Percentiles rank a stretch among this genome's conserved stretches.
Conservation (phyloP, 2,888 invertebrate species). For the Epirrhoe alternata region DNA sequence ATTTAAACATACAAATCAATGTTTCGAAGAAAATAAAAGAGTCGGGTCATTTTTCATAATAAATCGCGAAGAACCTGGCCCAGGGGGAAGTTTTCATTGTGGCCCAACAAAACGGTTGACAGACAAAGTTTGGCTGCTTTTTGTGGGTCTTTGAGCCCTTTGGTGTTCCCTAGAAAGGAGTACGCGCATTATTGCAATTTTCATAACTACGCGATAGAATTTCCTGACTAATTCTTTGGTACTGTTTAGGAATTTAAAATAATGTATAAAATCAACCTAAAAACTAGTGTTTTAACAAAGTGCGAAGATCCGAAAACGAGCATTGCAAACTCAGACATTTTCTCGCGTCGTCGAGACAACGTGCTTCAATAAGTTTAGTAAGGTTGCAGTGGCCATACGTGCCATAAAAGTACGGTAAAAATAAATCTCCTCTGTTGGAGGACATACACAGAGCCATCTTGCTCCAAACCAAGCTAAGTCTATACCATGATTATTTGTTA, state of each 20-base stretch:
- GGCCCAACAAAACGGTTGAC: slow-evolving; percentile 60
- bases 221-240: background rate
- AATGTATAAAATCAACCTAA: too few relatives aligned
- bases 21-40: slow-evolving; percentile 49
- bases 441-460: too few relatives aligned
- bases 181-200: slow-evolving; percentile 41
- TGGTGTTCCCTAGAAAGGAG: slow-evolving; percentile 44
- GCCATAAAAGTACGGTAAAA: too few relatives aligned
- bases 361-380: too few relatives aligned
- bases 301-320: too few relatives aligned
- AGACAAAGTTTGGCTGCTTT: slow-evolving; percentile 70
- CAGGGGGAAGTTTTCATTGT: slow-evolving; percentile 64
- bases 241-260: background rate
- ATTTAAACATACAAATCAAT: slow-evolving; percentile 54
- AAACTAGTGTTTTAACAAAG: too few relatives aligned
- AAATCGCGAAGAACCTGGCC: slow-evolving; percentile 60
- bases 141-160: slow-evolving; percentile 58
- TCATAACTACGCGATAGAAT: background rate
- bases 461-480: too few relatives aligned
- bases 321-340: too few relatives aligned
- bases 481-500: too few relatives aligned
- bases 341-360: too few relatives aligned
- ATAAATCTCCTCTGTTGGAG: too few relatives aligned
- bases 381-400: too few relatives aligned
- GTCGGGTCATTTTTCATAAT: slow-evolving; percentile 72